Evolutionary conservation across 2,797 vertebrate species (phyloP), one percentile per base, ranked within the genome.

Genomic region (Triplophysa yarkandensis): DNA sequence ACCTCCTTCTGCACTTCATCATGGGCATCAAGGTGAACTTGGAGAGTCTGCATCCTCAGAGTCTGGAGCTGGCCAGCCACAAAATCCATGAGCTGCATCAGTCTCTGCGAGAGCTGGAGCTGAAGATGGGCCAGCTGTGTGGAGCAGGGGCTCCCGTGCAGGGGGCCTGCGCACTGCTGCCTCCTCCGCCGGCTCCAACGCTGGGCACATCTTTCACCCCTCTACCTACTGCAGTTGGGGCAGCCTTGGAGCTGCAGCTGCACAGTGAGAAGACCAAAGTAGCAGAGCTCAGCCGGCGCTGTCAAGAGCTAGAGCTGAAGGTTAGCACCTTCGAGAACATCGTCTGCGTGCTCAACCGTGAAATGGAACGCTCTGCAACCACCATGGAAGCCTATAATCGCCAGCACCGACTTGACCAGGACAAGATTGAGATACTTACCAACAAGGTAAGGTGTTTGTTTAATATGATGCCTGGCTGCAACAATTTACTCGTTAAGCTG

Each of bases 281-380:
- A 3, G 79, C 85, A 0, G 95, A 95, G 81, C 90, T 98, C 57
- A 84, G 90, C 76, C 92, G 88, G 5, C 90, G 92, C 27, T 95
- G 93, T 58, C 93, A 95, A 76, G 90, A 91, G 27, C 89, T 98
- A 32, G 95, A 98, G 86, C 90, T 93, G 78, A 98, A 97, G 86
- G 92, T 94, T 0, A 87, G 88, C 83, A 97, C 96, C 1, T 96
- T 99, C 0, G 96, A 99, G 90, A 98, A 98, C 90, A 98, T 98
- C 0, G 94, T 98, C 16, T 98, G 97, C 0, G 96, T 98, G 76
- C 94, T 98, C 39, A 98, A 98, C 86, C 92, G 95, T 4, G 97
- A 98, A 87, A 90, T 93, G 90, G 96, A 98, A 84, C 87, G 94
- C 68, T 94, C 94, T 11, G 93, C 94, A 21, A 83, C 94, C 71